Percentiles rank a stretch among this genome's conserved stretches.
phyloP scores from a whole-genome alignment of 2,888 invertebrate genomes.

The Cosmia trapezina region DNA sequence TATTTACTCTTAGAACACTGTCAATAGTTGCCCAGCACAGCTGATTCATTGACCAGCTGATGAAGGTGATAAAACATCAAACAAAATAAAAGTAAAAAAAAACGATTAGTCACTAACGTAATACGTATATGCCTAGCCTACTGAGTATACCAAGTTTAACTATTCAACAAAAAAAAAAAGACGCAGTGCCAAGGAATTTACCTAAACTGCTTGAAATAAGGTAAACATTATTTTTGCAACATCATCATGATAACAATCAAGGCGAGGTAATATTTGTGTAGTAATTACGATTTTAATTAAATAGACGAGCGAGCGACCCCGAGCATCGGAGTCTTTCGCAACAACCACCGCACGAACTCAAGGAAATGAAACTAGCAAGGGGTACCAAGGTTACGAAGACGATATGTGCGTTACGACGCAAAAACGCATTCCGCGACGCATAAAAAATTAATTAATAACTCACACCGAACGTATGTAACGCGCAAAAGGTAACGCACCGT shows the following conservation, averaged over 20 bases:
- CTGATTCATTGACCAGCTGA: slow-evolving; percentile 4
- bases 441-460: slow-evolving; percentile 74
- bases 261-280: slow-evolving; percentile 37
- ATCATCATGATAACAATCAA: slow-evolving; percentile 53
- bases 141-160: neutral
- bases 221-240: slow-evolving; percentile 46
- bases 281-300: slow-evolving; percentile 52
- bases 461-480: slow-evolving; percentile 77
- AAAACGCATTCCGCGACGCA: slow-evolving; percentile 68
- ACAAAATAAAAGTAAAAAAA: neutral
- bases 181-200: slow-evolving; percentile 9
- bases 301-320: slow-evolving; percentile 40
- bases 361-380: slow-evolving; percentile 50
- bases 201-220: slow-evolving; percentile 21
- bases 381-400: slow-evolving; percentile 65
- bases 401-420: slow-evolving; percentile 65
- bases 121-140: neutral
- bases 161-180: neutral
- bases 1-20: neutral
- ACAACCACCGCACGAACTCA: slow-evolving; percentile 39
- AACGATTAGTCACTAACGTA: slow-evolving; percentile 11
- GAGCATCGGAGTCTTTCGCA: slow-evolving; percentile 45
- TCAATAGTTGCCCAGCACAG: slow-evolving; percentile 6
- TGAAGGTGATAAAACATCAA: slow-evolving; percentile 18
- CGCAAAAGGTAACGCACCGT: slow-evolving; percentile 83